phyloP scores from a whole-genome alignment of 2,888 invertebrate genomes.

The Hoplodrina ambigua region DNA sequence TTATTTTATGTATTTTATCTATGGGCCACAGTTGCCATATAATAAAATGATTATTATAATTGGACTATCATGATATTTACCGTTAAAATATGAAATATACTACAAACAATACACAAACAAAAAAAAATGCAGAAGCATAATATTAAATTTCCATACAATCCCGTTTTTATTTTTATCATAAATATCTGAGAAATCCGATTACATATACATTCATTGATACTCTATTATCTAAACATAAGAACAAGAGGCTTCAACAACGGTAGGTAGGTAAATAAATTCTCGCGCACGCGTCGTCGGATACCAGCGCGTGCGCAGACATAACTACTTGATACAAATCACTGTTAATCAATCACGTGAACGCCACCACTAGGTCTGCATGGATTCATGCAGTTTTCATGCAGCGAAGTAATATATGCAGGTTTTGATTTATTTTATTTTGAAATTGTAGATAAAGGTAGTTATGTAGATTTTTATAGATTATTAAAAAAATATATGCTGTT shows the following conservation, averaged over 20 bases:
- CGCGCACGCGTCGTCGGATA: constrained; percentile 52
- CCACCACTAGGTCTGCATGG: constrained; percentile 28
- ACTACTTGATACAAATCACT: constrained; percentile 58
- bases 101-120: too few species aligned
- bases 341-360: constrained; percentile 60
- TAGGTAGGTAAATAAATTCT: constrained; percentile 51
- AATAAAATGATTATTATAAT: too few species aligned
- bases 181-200: background rate
- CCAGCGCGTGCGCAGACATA: constrained; percentile 63
- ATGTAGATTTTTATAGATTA: too few species aligned
- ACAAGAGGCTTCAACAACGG: constrained; percentile 30
- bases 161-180: background rate
- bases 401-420: constrained; percentile 4
- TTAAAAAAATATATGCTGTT: too few species aligned
- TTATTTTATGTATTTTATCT: too few species aligned
- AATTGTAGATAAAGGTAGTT: background rate
- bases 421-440: background rate
- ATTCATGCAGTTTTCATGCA: constrained; percentile 38
- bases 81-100: too few species aligned
- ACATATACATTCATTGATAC: constrained; percentile 7
- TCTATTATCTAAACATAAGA: constrained; percentile 4
- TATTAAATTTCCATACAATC: background rate
- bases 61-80: too few species aligned
- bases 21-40: too few species aligned
- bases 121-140: too few species aligned